phyloP scores from a whole-genome alignment of 64 coral and sea anemone genomes.

The Montipora capricornis region DNA sequence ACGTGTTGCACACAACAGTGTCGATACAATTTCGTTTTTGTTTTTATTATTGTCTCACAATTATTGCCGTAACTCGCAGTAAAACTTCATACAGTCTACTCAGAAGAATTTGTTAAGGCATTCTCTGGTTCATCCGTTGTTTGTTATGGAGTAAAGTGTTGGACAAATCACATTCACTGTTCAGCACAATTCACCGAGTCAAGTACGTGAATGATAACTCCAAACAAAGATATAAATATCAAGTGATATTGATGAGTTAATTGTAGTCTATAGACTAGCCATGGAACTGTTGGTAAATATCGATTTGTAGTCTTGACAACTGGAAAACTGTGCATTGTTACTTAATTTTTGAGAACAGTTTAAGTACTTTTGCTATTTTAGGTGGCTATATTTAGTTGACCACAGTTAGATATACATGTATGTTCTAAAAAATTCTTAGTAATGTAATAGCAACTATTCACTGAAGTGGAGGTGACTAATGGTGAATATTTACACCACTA shows the following conservation, averaged over 20 bases:
- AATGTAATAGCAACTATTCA: neutral
- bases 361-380: neutral
- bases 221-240: neutral
- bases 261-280: neutral
- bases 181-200: neutral
- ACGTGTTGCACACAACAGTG: no score
- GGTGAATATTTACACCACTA: no score
- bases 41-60: no score
- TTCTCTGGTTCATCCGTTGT: neutral
- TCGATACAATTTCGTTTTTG: no score
- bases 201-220: neutral
- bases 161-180: neutral
- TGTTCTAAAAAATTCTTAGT: no score
- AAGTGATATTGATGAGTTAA: neutral
- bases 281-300: neutral
- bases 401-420: no score
- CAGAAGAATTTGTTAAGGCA: no score
- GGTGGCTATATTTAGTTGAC: no score
- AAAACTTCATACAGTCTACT: no score
- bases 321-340: neutral
- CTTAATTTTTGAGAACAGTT: neutral
- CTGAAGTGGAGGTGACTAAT: no score
- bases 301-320: constrained; percentile 10
- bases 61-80: no score
- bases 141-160: neutral